phyloP scores from a whole-genome alignment of 2,113 vertebrate species.

The Ariopsis seemanni region DNA sequence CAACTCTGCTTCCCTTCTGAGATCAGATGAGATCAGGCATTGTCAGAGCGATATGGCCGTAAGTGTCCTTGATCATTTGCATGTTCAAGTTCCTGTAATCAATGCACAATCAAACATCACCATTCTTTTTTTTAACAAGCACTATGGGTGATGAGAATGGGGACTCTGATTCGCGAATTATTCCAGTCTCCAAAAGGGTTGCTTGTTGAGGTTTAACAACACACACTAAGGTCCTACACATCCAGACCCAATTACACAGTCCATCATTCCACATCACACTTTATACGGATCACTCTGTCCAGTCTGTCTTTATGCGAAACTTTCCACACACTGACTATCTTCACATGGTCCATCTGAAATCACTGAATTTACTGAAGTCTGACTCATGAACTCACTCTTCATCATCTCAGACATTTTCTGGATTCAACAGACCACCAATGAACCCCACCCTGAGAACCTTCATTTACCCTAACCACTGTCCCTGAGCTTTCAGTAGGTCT shows the following conservation, averaged over 20 bases:
- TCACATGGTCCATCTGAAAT: not conserved
- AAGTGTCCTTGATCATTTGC: too few relatives aligned
- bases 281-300: not conserved
- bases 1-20: too few relatives aligned
- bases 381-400: not conserved
- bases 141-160: not conserved
- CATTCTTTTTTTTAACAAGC: too few relatives aligned
- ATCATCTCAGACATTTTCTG: not conserved
- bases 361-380: too few relatives aligned
- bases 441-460: not conserved
- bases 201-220: not conserved
- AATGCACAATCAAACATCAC: too few relatives aligned
- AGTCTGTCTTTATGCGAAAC: not conserved
- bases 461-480: not conserved
- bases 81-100: too few relatives aligned
- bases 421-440: not conserved
- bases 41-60: too few relatives aligned
- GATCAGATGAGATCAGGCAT: too few relatives aligned
- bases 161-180: conserved; percentile 18
- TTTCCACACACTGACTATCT: not conserved
- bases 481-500: not conserved
- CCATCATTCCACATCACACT: not conserved
- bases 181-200: too few relatives aligned
- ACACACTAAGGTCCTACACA: not conserved
- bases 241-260: not conserved